These are phyloP conservation scores for Mus caroli DNA, from an alignment of 2,797 vertebrate species.

Conservation along the genomic window DNA sequence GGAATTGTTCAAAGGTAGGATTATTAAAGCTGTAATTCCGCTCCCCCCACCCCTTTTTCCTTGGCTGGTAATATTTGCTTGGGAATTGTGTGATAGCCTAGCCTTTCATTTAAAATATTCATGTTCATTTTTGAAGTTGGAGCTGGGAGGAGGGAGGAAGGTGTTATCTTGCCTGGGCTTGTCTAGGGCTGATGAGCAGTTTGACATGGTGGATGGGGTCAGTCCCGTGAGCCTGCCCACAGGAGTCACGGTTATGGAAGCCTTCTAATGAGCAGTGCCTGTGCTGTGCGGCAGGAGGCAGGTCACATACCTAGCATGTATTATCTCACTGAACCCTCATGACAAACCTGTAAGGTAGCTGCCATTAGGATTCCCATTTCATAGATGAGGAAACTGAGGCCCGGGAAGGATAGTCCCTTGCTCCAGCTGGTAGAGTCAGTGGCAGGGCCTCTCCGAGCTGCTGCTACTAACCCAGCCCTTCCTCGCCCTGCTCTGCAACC, in stretches of 20 bases:
- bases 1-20: slow-evolving; percentile 34
- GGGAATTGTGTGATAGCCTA: not conserved
- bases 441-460: not conserved
- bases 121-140: not conserved
- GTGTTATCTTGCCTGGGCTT: not conserved
- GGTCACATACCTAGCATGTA: not conserved
- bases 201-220: not conserved
- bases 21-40: not conserved
- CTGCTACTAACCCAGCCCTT: not conserved
- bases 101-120: slow-evolving; percentile 55
- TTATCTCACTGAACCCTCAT: not conserved
- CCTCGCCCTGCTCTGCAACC: rapidly evolving
- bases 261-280: not conserved
- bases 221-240: not conserved
- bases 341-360: not conserved
- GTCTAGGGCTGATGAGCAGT: not conserved
- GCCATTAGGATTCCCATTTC: not conserved
- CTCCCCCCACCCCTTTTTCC: not conserved
- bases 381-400: not conserved
- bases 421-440: not conserved
- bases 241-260: not conserved
- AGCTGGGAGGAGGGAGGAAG: not conserved
- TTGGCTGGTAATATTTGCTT: not conserved
- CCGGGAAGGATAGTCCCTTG: not conserved
- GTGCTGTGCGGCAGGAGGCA: not conserved